phyloP scores from a whole-genome alignment of 2,888 invertebrate genomes.

The Cheilosia grossa region DNA sequence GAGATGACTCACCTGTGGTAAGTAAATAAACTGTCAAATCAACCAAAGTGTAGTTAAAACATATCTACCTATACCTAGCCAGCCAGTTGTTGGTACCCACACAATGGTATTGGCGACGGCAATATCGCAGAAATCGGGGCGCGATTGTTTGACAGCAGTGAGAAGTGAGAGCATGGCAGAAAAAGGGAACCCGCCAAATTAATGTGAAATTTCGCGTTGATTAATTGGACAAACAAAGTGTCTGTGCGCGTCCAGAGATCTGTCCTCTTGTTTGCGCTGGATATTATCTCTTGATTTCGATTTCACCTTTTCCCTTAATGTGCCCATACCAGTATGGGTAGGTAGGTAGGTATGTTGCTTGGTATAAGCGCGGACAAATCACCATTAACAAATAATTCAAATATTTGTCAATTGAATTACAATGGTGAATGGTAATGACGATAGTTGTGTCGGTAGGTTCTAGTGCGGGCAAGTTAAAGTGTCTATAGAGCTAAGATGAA shows the following conservation, averaged over 20 bases:
- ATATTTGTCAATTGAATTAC: constrained; percentile 62
- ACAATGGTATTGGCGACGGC: constrained; percentile 14
- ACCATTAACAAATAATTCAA: constrained; percentile 70
- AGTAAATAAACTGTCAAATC: constrained; percentile 48
- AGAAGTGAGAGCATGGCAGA: constrained; percentile 7
- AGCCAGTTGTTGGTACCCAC: background rate
- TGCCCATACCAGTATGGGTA: background rate
- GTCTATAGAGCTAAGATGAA: no score
- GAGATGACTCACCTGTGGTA: constrained; percentile 76
- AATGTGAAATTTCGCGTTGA: constrained; percentile 63
- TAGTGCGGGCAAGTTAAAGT: background rate
- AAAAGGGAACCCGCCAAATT: constrained; percentile 38
- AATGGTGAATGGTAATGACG: background rate
- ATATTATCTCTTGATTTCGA: constrained; percentile 66
- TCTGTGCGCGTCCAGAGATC: constrained; percentile 30
- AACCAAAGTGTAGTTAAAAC: no score
- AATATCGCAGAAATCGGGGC: constrained; percentile 25
- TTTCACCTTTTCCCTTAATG: constrained; percentile 64
- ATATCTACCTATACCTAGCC: background rate
- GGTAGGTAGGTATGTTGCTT: background rate
- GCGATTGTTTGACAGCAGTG: constrained; percentile 32
- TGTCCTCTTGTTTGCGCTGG: constrained; percentile 42
- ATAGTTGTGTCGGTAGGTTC: background rate
- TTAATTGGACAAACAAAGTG: constrained; percentile 66
- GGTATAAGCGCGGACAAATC: no score